Evolutionary conservation across 37 sponge, comb jelly and placozoan genomes (phyloP), one percentile per base, ranked within the genome.

Genomic region (Cliona cf. orientalis): DNA sequence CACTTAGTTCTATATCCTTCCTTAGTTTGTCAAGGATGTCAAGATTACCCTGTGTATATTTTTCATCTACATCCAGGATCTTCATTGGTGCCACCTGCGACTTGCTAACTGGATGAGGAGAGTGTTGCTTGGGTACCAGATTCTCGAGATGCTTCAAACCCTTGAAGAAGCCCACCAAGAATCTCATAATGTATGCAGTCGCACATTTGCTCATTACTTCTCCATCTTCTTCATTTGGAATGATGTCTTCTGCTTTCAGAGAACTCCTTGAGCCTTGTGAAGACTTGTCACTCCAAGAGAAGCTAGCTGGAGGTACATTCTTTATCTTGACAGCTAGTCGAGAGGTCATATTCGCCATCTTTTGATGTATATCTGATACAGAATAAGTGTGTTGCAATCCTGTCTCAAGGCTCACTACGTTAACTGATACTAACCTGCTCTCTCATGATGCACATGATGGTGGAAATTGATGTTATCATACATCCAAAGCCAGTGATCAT

Each of bases 381-480:
- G 9, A 49, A 22, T 62, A 26, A n/a, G 28, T 28, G 14, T 49
- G 14, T 6, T 69, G 40, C 14, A 49, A 9, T 19, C 14, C 5
- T 36, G 14, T 74, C 7, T 57, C n/a, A n/a, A n/a, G n/a, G n/a
- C n/a, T n/a, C n/a, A n/a, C n/a, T n/a, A n/a, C n/a, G n/a, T n/a
- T n/a, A n/a, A n/a, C n/a, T n/a, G n/a, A 6, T 56, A 11, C 42
- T 41, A 14, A 46, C 56, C 75, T 46, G 22, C 34, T 19, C 69
- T 9, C 25, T 69, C 69, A 39, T 69, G 41, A n/a, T 41, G 7
- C 29, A 69, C 69, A 37, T 29, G 9, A 4, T 69, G 37, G 42
- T 69, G 69, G 9, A 69, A 40, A 69, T 69, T 69, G 11, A 69
- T 11, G 23, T 69, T 69, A 34, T 69, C 69, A 34, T n/a, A 69